Evolutionary conservation across 2,797 vertebrate species (phyloP).

Genomic region (Numenius phaeopus): DNA sequence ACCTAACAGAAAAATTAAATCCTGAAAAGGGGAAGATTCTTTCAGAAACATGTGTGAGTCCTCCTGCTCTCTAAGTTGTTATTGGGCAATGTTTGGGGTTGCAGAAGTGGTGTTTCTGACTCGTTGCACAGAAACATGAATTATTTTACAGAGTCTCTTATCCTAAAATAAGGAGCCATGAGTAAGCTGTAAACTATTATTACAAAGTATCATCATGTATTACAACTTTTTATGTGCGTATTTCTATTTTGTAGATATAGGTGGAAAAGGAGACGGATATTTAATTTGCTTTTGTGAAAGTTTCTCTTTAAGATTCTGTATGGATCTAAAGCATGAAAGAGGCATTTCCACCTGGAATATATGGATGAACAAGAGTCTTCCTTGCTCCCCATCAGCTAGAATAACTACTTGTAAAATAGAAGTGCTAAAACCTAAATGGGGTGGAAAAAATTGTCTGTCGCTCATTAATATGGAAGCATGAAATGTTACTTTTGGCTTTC

Average conservation of each 20-base stretch:
- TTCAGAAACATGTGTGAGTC: neutral
- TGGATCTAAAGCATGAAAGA: neutral
- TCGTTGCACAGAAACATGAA: constrained; percentile 3
- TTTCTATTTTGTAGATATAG: neutral
- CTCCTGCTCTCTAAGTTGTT: neutral
- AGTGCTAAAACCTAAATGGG: neutral
- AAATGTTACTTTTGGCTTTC: neutral
- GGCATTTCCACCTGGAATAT: neutral
- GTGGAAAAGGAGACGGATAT: neutral
- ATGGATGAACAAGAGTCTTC: neutral
- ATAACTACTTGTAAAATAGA: constrained; percentile 6
- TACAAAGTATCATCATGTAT: neutral
- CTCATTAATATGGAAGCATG: neutral
- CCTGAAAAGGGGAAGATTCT: neutral
- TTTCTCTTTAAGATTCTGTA: neutral
- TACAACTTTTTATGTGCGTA: neutral
- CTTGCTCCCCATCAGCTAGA: neutral
- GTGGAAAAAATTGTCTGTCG: neutral
- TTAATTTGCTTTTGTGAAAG: neutral
- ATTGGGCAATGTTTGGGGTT: neutral
- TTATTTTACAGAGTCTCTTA: neutral
- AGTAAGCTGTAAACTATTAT: neutral
- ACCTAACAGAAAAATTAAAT: neutral
- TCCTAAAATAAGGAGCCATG: neutral
- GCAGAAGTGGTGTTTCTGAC: neutral